phyloP scores from a whole-genome alignment of 1,140 invertebrate species.

The Lineus longissimus region DNA sequence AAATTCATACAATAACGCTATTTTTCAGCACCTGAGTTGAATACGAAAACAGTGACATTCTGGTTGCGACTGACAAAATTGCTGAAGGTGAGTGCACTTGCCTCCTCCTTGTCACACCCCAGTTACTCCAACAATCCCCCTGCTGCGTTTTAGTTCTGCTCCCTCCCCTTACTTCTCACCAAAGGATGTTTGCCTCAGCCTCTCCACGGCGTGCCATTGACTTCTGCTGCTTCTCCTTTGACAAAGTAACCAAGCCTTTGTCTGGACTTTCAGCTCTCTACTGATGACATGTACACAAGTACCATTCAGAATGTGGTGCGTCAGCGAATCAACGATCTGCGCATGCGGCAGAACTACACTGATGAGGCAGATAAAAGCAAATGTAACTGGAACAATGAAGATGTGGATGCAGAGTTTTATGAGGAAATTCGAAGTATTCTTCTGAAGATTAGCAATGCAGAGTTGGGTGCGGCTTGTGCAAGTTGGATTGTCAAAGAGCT shows the following conservation, averaged over 20 bases:
- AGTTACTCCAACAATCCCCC: too few species aligned
- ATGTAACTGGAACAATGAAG: conserved; percentile 34
- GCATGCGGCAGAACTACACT: background rate
- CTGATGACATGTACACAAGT: conserved; percentile 33
- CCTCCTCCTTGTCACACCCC: too few species aligned
- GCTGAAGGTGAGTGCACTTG: conserved; percentile 26
- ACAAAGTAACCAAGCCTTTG: too few species aligned
- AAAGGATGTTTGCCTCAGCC: too few species aligned
- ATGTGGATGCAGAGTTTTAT: conserved; percentile 26
- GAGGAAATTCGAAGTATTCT: conserved; percentile 24
- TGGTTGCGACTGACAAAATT: conserved; percentile 33
- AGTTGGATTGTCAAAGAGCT: conserved; percentile 37
- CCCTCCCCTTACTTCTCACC: too few species aligned
- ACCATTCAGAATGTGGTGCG: conserved; percentile 37
- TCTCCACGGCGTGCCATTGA: too few species aligned
- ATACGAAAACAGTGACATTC: conserved; percentile 26
- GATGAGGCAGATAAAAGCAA: conserved; percentile 17
- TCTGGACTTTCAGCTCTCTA: conserved; percentile 27
- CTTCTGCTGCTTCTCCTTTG: too few species aligned
- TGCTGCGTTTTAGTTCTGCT: too few species aligned
- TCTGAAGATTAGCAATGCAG: conserved; percentile 27
- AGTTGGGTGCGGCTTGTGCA: conserved; percentile 33
- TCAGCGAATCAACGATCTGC: conserved; percentile 18
- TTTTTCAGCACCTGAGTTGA: conserved; percentile 36
- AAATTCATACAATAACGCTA: too few species aligned